A percentile compares a stretch with the other conserved stretches of the same genome.
phyloP scores from a whole-genome alignment of 1,140 invertebrate species.

The Drosophila eugracilis region DNA sequence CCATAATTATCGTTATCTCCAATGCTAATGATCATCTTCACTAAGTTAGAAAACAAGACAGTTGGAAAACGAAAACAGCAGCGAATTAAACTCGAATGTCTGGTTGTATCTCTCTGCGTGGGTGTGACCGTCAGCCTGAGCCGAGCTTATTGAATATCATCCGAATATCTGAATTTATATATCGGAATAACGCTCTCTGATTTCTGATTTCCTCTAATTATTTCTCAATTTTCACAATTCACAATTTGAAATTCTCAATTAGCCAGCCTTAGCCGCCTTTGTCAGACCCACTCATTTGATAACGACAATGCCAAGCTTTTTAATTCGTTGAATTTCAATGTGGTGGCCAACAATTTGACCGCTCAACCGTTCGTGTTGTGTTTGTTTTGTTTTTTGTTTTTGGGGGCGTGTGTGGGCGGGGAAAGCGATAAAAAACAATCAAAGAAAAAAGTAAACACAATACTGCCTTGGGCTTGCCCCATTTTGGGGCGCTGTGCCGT shows the following conservation, averaged over 20 bases:
- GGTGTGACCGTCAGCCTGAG: conserved; percentile 37
- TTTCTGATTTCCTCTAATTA: too few species aligned
- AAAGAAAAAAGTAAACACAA: conserved; percentile 67
- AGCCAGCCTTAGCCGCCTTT: conserved; percentile 16
- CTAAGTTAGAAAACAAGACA: conserved; percentile 66
- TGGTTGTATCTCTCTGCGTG: conserved; percentile 35
- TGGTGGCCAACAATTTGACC: conserved; percentile 37
- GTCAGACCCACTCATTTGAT: conserved; percentile 22
- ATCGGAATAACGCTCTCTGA: conserved; percentile 13
- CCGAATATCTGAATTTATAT: conserved; percentile 7
- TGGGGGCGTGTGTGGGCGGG: conserved; percentile 28
- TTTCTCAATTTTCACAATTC: conserved; percentile 11
- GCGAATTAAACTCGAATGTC: conserved; percentile 46
- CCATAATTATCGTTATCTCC: conserved; percentile 72
- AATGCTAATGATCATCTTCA: conserved; percentile 72
- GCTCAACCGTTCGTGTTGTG: conserved; percentile 39
- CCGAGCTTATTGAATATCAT: conserved; percentile 2
- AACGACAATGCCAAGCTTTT: conserved; percentile 32
- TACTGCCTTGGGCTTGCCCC: conserved; percentile 76
- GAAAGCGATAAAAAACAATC: conserved; percentile 64
- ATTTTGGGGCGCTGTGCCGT: conserved; percentile 66
- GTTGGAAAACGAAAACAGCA: conserved; percentile 68
- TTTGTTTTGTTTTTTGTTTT: conserved; percentile 18
- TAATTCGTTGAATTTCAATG: conserved; percentile 29
- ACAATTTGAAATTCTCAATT: conserved; percentile 18